A percentile compares a stretch with the other conserved stretches of the same genome.
Conservation (phyloP, 2,113 vertebrate species). For the Pterocles burchelli region DNA sequence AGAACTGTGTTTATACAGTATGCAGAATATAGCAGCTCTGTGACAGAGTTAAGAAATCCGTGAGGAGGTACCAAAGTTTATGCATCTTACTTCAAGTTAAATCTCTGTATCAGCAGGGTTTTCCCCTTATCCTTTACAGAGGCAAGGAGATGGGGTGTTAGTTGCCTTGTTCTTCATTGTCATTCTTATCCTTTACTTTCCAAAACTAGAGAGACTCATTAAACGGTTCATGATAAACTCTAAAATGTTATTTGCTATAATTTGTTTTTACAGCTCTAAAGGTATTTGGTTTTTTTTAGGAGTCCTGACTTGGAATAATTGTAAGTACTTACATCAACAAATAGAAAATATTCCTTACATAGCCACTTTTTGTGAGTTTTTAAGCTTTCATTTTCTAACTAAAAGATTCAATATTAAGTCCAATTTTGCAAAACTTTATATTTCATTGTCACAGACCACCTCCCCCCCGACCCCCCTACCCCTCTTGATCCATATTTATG, state of each 20-base stretch:
- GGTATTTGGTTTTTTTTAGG: neutral
- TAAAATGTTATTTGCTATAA: neutral
- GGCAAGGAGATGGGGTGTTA: neutral
- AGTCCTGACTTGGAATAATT: neutral
- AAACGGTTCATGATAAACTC: neutral
- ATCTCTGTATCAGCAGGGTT: constrained; percentile 28
- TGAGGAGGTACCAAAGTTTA: constrained; percentile 50
- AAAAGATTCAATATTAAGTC: neutral
- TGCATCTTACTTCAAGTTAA: constrained; percentile 43
- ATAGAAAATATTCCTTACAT: neutral
- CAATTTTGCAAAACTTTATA: neutral
- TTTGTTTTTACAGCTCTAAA: neutral
- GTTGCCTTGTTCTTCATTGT: neutral
- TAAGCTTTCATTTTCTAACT: neutral
- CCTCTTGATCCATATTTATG: too few species aligned
- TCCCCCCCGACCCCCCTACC: too few species aligned
- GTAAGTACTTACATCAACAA: neutral
- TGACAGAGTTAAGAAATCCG: constrained; percentile 13
- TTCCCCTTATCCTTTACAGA: constrained; percentile 43
- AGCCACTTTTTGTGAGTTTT: neutral
- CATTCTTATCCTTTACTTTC: neutral
- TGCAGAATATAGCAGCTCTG: constrained; percentile 15
- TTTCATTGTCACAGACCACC: neutral
- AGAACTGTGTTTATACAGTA: constrained; percentile 55
- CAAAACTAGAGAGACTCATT: neutral